Conservation (phyloP, 2,797 vertebrate species). For the Nothura maculosa region DNA sequence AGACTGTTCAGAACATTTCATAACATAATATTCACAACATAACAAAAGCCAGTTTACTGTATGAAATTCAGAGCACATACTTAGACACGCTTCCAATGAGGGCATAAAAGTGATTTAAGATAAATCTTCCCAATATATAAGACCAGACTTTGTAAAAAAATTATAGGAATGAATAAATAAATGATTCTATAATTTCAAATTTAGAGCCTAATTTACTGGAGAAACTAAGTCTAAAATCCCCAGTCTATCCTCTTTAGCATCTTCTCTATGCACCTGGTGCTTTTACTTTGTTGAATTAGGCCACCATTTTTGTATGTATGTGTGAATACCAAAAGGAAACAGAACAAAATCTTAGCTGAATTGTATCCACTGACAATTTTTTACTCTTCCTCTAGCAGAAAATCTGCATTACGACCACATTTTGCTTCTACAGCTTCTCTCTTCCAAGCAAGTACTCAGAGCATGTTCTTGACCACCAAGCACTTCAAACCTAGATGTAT, state of each 20-base stretch:
- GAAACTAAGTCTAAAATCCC: accelerated
- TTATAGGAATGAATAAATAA: background rate
- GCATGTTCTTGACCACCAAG: background rate
- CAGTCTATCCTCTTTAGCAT: background rate
- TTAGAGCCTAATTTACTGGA: background rate
- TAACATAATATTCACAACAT: no score
- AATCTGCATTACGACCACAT: background rate
- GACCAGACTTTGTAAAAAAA: accelerated
- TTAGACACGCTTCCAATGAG: background rate
- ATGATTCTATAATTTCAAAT: background rate
- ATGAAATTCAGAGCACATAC: background rate
- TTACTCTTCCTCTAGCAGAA: background rate
- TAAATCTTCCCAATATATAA: background rate
- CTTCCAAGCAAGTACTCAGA: background rate
- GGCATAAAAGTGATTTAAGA: background rate
- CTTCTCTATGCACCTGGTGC: background rate
- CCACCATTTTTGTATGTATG: background rate
- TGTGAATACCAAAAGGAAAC: no score
- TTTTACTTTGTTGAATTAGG: background rate
- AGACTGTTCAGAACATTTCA: no score
- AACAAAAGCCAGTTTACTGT: background rate
- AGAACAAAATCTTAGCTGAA: background rate
- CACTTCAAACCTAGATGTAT: background rate
- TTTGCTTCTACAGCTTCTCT: background rate
- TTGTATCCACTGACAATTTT: background rate